Evolutionary conservation across 2,888 invertebrate species (phyloP).

Genomic region (Cancer borealis): DNA sequence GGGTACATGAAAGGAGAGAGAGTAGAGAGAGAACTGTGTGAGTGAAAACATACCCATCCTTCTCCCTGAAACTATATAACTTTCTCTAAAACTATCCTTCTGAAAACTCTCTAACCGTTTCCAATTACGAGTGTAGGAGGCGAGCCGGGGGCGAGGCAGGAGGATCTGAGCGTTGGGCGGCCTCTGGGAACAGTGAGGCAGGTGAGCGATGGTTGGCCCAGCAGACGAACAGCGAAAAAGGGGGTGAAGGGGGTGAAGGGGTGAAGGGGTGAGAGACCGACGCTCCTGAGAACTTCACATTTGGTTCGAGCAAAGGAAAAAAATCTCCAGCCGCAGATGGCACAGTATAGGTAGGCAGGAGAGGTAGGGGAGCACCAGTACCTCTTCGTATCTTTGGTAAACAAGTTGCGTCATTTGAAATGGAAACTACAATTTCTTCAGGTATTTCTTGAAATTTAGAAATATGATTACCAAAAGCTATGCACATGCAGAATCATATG

Average conservation of each 20-base stretch:
- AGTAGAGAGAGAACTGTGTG: not conserved
- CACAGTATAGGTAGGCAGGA: no score
- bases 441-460: not conserved
- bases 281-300: not conserved
- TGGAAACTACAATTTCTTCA: not conserved
- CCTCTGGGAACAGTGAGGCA: not conserved
- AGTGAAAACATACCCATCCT: not conserved
- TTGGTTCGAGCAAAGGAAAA: not conserved
- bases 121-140: not conserved
- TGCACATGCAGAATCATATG: not conserved
- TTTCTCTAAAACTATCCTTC: not conserved
- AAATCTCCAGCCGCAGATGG: not conserved
- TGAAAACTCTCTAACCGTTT: not conserved
- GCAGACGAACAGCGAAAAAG: not conserved
- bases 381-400: not conserved
- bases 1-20: not conserved
- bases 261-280: not conserved
- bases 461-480: not conserved
- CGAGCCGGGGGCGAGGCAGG: not conserved
- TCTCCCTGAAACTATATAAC: not conserved
- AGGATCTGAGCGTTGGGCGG: no score
- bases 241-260: not conserved
- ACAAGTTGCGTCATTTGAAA: slow-evolving; percentile 3
- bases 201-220: not conserved
- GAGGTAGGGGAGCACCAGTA: not conserved